These are phyloP conservation scores for Sterna hirundo DNA, from an alignment of 2,113 vertebrate species.

Conservation along the genomic window DNA sequence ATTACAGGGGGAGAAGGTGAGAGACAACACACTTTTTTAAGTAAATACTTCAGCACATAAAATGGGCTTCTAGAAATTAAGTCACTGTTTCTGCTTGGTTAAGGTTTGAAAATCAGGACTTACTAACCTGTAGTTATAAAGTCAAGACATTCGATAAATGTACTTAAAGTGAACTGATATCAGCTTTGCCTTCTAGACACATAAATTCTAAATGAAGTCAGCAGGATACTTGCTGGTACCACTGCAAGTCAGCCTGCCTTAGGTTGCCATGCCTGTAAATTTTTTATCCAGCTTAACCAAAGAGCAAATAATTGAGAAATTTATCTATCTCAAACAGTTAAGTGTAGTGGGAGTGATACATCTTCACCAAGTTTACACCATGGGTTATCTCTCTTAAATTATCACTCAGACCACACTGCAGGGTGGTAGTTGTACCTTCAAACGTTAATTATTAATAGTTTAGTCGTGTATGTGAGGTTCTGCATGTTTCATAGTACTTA, in stretches of 20 bases:
- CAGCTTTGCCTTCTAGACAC: neutral
- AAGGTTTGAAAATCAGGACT: neutral
- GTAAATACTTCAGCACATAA: neutral
- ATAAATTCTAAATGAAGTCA: neutral
- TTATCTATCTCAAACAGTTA: neutral
- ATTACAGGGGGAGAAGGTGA: neutral
- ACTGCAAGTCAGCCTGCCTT: neutral
- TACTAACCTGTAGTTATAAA: neutral
- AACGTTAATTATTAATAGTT: neutral
- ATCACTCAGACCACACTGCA: neutral
- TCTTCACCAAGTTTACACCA: neutral
- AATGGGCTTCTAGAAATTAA: neutral
- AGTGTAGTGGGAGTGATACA: neutral
- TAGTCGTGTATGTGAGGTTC: neutral
- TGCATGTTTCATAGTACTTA: neutral
- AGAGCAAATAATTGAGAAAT: neutral
- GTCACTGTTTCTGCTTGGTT: neutral
- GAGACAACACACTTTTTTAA: neutral
- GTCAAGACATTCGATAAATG: neutral
- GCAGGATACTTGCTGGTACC: neutral
- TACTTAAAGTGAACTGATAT: neutral
- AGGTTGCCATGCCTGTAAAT: neutral
- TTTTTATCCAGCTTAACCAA: neutral
- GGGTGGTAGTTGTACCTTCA: neutral
- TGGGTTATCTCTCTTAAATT: neutral